phyloP scores from a whole-genome alignment of 30 jellyfish, hydroid and myxozoan genomes.

The Pelagia noctiluca region DNA sequence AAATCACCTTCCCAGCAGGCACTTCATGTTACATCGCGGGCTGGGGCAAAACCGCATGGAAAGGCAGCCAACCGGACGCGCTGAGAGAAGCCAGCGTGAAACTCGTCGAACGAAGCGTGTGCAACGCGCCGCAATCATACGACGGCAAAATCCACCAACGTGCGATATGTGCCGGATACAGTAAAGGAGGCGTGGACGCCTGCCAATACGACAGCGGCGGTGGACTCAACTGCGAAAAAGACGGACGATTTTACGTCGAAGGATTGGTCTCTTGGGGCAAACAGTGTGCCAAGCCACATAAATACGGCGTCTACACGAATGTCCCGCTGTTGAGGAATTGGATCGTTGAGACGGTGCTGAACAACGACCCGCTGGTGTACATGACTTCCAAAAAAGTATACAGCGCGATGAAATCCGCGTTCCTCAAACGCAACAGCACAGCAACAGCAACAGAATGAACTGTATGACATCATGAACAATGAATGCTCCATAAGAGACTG shows the following conservation, averaged over 20 bases:
- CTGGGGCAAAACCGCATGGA: conserved; percentile 89
- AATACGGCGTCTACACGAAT: conserved; percentile 88
- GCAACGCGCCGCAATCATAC: conserved; percentile 79
- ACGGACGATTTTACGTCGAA: conserved; percentile 76
- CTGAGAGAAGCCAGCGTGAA: conserved; percentile 76
- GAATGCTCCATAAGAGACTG: too few species aligned
- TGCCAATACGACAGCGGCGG: conserved; percentile 99
- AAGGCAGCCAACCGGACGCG: conserved; percentile 78
- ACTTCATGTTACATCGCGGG: conserved; percentile 82
- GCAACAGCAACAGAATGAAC: too few species aligned
- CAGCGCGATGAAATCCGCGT: background rate
- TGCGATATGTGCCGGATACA: conserved; percentile 94
- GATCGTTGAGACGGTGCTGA: conserved; percentile 72
- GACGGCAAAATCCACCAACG: conserved; percentile 76
- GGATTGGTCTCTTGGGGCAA: conserved; percentile 95
- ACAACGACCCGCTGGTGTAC: conserved; percentile 49
- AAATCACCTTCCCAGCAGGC: conserved; percentile 32
- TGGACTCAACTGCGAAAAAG: conserved; percentile 74
- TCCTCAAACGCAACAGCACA: too few species aligned
- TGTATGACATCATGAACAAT: too few species aligned
- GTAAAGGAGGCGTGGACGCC: conserved; percentile 90
- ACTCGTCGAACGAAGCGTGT: conserved; percentile 66
- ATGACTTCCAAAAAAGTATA: conserved; percentile 28
- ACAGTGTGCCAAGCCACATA: conserved; percentile 88
- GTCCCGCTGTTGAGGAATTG: conserved; percentile 65